phyloP scores from a whole-genome alignment of 2,113 vertebrate species.

The Origma solitaria region DNA sequence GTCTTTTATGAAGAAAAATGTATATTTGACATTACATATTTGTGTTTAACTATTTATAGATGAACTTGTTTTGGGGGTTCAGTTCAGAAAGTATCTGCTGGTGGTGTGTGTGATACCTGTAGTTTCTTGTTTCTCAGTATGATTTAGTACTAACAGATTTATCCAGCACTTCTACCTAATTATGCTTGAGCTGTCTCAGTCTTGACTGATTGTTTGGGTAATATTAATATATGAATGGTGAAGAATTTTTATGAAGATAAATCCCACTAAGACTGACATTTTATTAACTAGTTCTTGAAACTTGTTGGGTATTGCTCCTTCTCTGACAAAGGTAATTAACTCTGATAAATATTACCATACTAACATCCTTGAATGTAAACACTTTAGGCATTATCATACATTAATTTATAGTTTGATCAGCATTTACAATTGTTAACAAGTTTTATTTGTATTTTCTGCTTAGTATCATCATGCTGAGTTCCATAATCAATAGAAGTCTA shows the following conservation, averaged over 20 bases:
- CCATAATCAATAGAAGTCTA: neutral
- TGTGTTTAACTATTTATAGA: neutral
- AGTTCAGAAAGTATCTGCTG: neutral
- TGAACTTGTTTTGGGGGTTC: neutral
- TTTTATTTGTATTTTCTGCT: neutral
- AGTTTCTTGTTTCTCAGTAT: neutral
- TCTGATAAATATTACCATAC: slow-evolving; percentile 1
- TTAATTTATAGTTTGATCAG: neutral
- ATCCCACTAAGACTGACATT: neutral
- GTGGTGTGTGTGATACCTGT: neutral
- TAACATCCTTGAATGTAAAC: neutral
- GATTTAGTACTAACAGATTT: neutral
- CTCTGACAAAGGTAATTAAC: neutral
- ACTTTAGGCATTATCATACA: neutral
- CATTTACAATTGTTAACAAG: neutral
- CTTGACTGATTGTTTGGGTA: neutral
- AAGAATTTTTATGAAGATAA: slow-evolving; percentile 30
- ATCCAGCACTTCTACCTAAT: neutral
- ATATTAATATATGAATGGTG: neutral
- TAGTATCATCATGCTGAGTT: neutral
- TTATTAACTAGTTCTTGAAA: slow-evolving; percentile 11
- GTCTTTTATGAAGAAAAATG: neutral
- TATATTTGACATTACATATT: neutral
- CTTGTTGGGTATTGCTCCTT: neutral
- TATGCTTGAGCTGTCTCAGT: neutral